Conservation (phyloP, 2,888 invertebrate species). For the Drosophila seclusa region DNA sequence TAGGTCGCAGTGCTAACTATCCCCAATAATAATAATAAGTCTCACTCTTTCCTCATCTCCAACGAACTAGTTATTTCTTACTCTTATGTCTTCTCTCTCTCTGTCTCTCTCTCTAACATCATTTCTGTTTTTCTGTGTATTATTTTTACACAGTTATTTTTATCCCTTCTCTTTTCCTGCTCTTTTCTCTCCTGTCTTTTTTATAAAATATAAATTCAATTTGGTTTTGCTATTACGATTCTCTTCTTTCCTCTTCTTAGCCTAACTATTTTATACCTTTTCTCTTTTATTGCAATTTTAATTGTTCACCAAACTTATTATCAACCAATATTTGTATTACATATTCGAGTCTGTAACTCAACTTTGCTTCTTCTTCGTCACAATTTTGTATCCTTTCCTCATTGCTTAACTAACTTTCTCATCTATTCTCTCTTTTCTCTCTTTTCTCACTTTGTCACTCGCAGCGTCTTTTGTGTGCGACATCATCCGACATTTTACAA, state of each 20-base stretch:
- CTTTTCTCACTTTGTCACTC: not conserved
- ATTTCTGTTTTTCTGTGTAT: not conserved
- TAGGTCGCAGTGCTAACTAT: too few species aligned
- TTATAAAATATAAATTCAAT: not conserved
- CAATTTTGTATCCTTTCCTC: not conserved
- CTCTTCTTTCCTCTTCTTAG: not conserved
- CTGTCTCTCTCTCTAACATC: not conserved
- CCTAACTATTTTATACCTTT: not conserved
- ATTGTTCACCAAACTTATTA: not conserved
- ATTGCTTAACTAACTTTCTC: not conserved
- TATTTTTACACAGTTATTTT: not conserved
- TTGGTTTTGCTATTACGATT: not conserved
- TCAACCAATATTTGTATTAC: not conserved
- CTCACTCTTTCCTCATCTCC: not conserved
- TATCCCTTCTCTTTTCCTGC: not conserved
- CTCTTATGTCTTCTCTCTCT: not conserved
- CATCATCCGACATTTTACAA: not conserved
- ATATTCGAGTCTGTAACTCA: not conserved
- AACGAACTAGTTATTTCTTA: not conserved
- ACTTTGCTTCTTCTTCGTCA: too few species aligned
- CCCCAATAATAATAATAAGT: too few species aligned
- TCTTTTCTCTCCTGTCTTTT: not conserved
- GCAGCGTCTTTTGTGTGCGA: not conserved
- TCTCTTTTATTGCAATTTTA: not conserved
- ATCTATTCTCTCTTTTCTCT: not conserved